A percentile compares a stretch with the other conserved stretches of the same genome.
These are phyloP conservation scores for Nannobrachium achirus DNA, from an alignment of 2,113 vertebrate species.

Conservation along the genomic window DNA sequence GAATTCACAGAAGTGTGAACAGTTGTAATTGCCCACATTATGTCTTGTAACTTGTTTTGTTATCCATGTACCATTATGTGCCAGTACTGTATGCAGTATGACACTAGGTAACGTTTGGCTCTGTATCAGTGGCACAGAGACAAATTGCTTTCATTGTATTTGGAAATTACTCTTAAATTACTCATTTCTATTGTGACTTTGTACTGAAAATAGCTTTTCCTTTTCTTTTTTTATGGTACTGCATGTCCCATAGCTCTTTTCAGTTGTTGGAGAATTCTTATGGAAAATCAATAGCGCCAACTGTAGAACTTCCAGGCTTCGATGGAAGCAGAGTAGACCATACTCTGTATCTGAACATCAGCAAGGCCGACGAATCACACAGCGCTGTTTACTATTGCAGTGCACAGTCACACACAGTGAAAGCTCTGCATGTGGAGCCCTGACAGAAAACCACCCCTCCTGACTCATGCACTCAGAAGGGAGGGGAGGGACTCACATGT, in stretches of 20 bases:
- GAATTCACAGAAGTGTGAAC: too few relatives aligned
- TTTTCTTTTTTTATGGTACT: neutral
- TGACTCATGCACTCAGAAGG: neutral
- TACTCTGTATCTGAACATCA: neutral
- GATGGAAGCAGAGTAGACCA: neutral
- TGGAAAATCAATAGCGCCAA: neutral
- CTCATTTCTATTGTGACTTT: too few relatives aligned
- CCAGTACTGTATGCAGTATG: too few relatives aligned
- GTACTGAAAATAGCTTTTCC: neutral
- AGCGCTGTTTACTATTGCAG: constrained; percentile 16
- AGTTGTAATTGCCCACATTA: too few relatives aligned
- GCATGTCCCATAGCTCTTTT: neutral
- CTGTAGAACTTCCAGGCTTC: neutral
- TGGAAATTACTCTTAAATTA: too few relatives aligned
- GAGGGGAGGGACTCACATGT: too few relatives aligned
- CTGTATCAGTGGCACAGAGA: too few relatives aligned
- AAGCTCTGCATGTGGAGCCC: neutral
- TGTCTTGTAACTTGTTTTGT: too few relatives aligned
- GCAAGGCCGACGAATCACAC: constrained; percentile 6
- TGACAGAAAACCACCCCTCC: constrained; percentile 2
- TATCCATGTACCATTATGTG: too few relatives aligned
- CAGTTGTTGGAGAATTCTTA: constrained; percentile 1
- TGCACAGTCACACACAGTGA: constrained; percentile 11
- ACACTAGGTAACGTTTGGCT: too few relatives aligned
- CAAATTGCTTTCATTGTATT: too few relatives aligned